Evolutionary conservation across 1,140 invertebrate species (phyloP).

Genomic region (Liolophura sinensis): DNA sequence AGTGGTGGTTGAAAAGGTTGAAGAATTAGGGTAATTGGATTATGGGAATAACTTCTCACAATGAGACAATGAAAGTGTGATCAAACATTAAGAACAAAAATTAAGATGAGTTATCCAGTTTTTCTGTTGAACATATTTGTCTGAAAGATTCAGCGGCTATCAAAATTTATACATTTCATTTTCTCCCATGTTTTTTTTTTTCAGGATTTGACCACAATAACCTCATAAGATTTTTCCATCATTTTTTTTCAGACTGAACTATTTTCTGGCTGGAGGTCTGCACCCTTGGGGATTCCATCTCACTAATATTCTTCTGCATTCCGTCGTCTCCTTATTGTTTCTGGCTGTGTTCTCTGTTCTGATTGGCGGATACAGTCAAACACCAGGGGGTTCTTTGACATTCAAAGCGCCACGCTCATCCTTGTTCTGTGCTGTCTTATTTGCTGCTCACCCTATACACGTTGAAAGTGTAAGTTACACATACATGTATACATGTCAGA

Average conservation of each 20-base stretch:
- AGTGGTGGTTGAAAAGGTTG: too few relatives aligned
- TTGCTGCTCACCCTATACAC: slow-evolving; percentile 93
- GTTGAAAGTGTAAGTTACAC: slow-evolving; percentile 85
- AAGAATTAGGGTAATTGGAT: too few relatives aligned
- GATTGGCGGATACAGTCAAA: slow-evolving; percentile 22
- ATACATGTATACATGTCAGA: too few relatives aligned
- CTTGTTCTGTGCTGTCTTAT: slow-evolving; percentile 76
- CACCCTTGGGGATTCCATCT: slow-evolving; percentile 60
- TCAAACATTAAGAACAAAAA: too few relatives aligned
- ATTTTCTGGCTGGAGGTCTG: slow-evolving; percentile 62
- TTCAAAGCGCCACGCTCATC: slow-evolving; percentile 36
- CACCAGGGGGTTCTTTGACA: slow-evolving; percentile 5
- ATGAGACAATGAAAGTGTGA: too few relatives aligned
- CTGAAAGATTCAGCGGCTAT: background rate
- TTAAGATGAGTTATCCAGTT: too few relatives aligned
- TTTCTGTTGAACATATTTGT: too few relatives aligned
- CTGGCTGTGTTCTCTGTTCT: slow-evolving; percentile 62
- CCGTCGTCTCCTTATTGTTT: slow-evolving; percentile 56
- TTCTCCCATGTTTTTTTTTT: background rate
- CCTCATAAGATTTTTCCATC: background rate
- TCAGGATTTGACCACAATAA: too few relatives aligned
- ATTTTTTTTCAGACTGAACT: slow-evolving; percentile 74
- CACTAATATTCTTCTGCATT: slow-evolving; percentile 61
- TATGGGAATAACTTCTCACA: too few relatives aligned
- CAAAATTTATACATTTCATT: slow-evolving; percentile 4